Percentiles rank a stretch among this genome's conserved stretches.
phyloP scores from a whole-genome alignment of 2,888 invertebrate species.

The Rhagonycha fulva region DNA sequence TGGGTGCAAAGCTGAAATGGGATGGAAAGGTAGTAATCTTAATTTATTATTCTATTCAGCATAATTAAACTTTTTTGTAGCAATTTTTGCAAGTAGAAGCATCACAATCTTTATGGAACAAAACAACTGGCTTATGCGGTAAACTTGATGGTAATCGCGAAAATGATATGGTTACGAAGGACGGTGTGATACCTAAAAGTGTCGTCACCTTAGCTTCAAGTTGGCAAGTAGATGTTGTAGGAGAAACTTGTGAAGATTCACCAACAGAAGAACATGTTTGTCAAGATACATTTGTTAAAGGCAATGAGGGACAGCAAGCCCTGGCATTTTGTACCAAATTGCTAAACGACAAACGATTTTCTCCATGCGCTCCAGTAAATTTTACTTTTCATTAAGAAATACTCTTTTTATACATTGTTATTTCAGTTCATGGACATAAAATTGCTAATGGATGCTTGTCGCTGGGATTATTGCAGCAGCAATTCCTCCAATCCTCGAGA shows the following conservation, averaged over 20 bases:
- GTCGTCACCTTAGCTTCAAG: conserved; percentile 61
- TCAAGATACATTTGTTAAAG: conserved; percentile 41
- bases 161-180: conserved; percentile 71
- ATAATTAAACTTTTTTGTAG: conserved; percentile 49
- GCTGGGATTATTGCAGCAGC: conserved; percentile 78
- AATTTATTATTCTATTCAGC: background rate
- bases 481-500: conserved; percentile 60
- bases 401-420: background rate
- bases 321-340: conserved; percentile 65
- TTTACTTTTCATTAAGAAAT: background rate
- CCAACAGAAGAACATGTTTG: conserved; percentile 61
- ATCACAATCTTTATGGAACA: conserved; percentile 72
- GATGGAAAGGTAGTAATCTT: conserved; percentile 64
- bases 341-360: conserved; percentile 67
- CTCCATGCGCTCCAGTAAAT: conserved; percentile 63
- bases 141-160: conserved; percentile 69
- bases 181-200: conserved; percentile 57
- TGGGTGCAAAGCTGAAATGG: conserved; percentile 77
- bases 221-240: conserved; percentile 60
- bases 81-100: conserved; percentile 71
- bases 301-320: conserved; percentile 55
- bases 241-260: conserved; percentile 58
- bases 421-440: conserved; percentile 30
- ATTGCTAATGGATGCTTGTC: conserved; percentile 72
- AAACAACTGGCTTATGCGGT: conserved; percentile 83